These are phyloP conservation scores for Argyra leucocephala DNA, from an alignment of 2,888 invertebrate species.

Conservation along the genomic window DNA sequence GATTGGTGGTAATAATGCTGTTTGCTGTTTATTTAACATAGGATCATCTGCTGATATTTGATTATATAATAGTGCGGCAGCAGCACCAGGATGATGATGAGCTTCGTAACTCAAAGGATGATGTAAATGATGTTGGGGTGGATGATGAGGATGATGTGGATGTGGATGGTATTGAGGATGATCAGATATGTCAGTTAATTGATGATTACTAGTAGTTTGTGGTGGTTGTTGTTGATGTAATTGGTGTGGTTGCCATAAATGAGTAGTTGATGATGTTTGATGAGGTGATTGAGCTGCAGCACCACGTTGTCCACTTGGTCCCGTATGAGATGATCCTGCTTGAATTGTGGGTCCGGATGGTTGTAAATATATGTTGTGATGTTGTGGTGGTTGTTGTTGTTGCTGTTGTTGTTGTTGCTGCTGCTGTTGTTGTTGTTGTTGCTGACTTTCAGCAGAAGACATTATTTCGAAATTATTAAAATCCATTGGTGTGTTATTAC, in stretches of 20 bases:
- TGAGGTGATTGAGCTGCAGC: background rate
- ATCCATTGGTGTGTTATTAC: slow-evolving; percentile 40
- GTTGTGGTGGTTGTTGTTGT: slow-evolving; percentile 15
- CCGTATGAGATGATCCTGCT: slow-evolving; percentile 4
- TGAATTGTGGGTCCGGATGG: background rate
- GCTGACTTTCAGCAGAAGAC: slow-evolving; percentile 23
- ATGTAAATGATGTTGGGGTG: slow-evolving; percentile 25
- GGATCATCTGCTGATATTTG: slow-evolving; percentile 16
- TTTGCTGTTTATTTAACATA: slow-evolving; percentile 21
- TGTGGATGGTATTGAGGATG: slow-evolving; percentile 8
- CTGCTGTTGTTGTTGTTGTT: slow-evolving; percentile 28
- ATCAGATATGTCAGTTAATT: slow-evolving; percentile 18
- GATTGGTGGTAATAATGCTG: slow-evolving; percentile 29
- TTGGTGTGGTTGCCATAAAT: slow-evolving; percentile 3
- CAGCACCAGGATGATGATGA: slow-evolving; percentile 40
- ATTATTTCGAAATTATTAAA: slow-evolving; percentile 40
- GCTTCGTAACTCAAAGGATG: slow-evolving; percentile 33
- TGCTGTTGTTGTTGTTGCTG: slow-evolving; percentile 26
- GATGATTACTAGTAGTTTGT: slow-evolving; percentile 24
- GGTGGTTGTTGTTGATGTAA: slow-evolving; percentile 26
- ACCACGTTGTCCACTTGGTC: slow-evolving; percentile 3
- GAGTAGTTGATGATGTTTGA: background rate
- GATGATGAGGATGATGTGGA: slow-evolving; percentile 16
- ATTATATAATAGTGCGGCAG: slow-evolving; percentile 25
- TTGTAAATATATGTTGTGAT: slow-evolving; percentile 8